These are phyloP conservation scores for Scomber japonicus DNA, from an alignment of 2,113 vertebrate genomes.

Conservation along the genomic window DNA sequence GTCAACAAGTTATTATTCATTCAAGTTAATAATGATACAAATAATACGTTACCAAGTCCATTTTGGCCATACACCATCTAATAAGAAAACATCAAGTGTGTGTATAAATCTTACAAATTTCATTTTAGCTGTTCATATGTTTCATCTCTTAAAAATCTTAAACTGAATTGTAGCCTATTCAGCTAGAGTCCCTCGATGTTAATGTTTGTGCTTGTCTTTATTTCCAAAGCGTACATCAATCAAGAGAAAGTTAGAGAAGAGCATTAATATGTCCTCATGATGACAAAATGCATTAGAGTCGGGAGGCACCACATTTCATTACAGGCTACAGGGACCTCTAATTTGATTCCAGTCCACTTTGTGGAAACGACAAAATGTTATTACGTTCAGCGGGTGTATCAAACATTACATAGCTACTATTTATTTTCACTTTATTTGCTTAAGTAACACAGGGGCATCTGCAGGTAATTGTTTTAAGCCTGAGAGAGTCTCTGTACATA, in stretches of 20 bases:
- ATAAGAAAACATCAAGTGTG: conserved; percentile 25
- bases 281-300: conserved; percentile 83
- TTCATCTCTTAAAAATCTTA: conserved; percentile 45
- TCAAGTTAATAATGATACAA: conserved; percentile 7
- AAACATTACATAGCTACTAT: conserved; percentile 84
- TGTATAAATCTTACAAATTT: conserved; percentile 23
- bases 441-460: conserved; percentile 82
- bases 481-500: conserved; percentile 78
- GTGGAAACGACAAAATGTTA: conserved; percentile 85
- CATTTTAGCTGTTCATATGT: conserved; percentile 50
- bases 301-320: conserved; percentile 82
- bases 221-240: conserved; percentile 69
- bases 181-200: conserved; percentile 50
- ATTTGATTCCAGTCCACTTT: conserved; percentile 88
- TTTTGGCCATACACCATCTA: conserved; percentile 9
- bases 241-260: conserved; percentile 75
- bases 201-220: conserved; percentile 67
- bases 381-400: conserved; percentile 84
- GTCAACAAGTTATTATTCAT: background rate
- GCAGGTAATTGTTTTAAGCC: conserved; percentile 86
- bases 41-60: background rate
- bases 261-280: conserved; percentile 80
- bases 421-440: conserved; percentile 86
- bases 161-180: conserved; percentile 38
- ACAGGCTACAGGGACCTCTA: conserved; percentile 84